phyloP scores from a whole-genome alignment of 2,113 vertebrate species.

The Penelope pileata region DNA sequence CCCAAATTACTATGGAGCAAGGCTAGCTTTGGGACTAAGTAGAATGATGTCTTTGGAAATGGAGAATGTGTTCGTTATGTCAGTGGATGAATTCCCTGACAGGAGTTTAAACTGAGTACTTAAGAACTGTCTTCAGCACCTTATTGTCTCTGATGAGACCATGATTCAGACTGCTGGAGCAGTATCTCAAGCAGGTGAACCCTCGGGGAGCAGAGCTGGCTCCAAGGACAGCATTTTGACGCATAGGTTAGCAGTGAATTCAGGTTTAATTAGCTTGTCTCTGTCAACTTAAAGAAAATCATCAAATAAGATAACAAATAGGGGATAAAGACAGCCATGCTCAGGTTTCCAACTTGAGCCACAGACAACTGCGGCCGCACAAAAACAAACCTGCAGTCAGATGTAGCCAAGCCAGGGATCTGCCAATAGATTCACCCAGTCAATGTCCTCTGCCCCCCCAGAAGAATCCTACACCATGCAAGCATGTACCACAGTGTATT shows the following conservation, averaged over 20 bases:
- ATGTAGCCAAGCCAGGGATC: neutral
- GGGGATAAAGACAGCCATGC: neutral
- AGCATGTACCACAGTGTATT: fast-evolving
- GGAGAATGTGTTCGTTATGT: neutral
- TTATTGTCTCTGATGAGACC: slow-evolving; percentile 21
- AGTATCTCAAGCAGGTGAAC: neutral
- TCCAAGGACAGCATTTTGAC: neutral
- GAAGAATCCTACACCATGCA: neutral
- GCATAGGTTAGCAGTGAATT: neutral
- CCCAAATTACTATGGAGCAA: neutral
- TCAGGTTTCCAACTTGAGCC: neutral
- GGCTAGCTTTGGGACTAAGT: neutral
- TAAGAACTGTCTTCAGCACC: neutral
- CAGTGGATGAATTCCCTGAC: neutral
- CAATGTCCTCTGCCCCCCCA: neutral
- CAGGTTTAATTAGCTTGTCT: neutral
- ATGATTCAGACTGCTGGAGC: neutral
- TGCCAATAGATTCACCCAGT: neutral
- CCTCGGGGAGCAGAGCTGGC: neutral
- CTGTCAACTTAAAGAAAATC: neutral
- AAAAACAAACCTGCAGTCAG: neutral
- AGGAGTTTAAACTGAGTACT: neutral
- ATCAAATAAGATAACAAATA: neutral
- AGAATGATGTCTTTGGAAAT: neutral
- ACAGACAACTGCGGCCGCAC: neutral